Conservation (phyloP, 2,113 vertebrate species). For the cattle (Bos taurus) region ARS-UCD2.0 NC_082638.1:6517501-6518000, state of each 20-base stretch:
- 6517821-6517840: not conserved
- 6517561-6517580: not conserved
- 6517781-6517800: not conserved
- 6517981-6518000: not conserved
- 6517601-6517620: not conserved
- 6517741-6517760: not conserved
- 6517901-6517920: not conserved
- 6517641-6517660: not conserved
- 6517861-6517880: not conserved
- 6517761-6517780: not conserved
- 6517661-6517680: not conserved
- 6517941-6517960: not conserved
- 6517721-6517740: not conserved
- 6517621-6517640: not conserved
- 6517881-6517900: not conserved
- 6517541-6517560: not conserved
- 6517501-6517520: not conserved
- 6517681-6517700: fast-evolving
- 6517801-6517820: not conserved
- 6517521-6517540: not conserved
- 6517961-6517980: not conserved
- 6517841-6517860: not conserved
- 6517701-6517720: not conserved
- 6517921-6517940: not conserved
- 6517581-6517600: too few species aligned